Evolutionary conservation across 1,140 invertebrate species (phyloP).

Genomic region (Panulirus ornatus): DNA sequence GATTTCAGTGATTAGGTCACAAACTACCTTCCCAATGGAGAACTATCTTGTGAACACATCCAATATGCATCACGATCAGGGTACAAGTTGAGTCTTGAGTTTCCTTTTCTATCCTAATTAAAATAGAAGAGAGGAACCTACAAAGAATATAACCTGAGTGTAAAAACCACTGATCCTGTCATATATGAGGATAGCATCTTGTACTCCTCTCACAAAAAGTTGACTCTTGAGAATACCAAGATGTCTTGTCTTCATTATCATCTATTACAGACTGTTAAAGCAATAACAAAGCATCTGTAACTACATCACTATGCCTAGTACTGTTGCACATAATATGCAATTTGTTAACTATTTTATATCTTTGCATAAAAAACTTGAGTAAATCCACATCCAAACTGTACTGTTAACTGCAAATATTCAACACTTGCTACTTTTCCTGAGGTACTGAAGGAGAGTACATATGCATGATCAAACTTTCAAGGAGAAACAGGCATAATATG

Average conservation of each 20-base stretch:
- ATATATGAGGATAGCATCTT: constrained; percentile 12
- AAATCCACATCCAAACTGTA: constrained; percentile 19
- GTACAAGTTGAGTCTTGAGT: neutral
- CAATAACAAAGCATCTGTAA: constrained; percentile 42
- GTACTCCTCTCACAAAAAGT: constrained; percentile 16
- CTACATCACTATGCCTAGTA: constrained; percentile 28
- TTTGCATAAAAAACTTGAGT: constrained; percentile 20
- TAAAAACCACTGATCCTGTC: constrained; percentile 25
- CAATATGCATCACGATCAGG: constrained; percentile 27
- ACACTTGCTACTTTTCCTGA: constrained; percentile 57
- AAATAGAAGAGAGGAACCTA: constrained; percentile 1
- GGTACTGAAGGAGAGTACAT: constrained; percentile 44
- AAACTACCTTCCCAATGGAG: neutral
- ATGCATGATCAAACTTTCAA: constrained; percentile 33
- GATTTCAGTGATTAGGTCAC: neutral
- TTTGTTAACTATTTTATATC: constrained; percentile 23
- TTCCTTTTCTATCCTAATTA: constrained; percentile 8
- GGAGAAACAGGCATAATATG: constrained; percentile 33
- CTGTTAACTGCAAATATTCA: constrained; percentile 36
- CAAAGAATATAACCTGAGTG: constrained; percentile 21
- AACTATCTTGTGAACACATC: neutral
- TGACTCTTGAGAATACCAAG: neutral
- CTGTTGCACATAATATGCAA: constrained; percentile 36
- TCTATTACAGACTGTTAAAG: neutral
- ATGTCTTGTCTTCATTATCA: too few species aligned